A percentile compares a stretch with the other conserved stretches of the same genome.
phyloP scores from a whole-genome alignment of 2,888 invertebrate species.

The Cryptocheilus praepositus region DNA sequence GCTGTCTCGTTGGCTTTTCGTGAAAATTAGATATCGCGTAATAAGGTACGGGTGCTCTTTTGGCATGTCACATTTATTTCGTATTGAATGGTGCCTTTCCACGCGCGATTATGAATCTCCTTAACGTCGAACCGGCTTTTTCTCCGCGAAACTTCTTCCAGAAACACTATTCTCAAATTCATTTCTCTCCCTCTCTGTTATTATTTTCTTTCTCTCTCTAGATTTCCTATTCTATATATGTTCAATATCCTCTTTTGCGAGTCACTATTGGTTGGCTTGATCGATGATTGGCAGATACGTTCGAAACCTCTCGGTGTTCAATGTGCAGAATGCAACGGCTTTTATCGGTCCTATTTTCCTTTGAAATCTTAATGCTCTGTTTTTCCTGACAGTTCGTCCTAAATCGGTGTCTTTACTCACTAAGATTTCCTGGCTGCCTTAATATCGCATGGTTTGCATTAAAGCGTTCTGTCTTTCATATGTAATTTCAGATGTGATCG shows the following conservation, averaged over 20 bases:
- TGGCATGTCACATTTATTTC: background rate
- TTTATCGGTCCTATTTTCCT: conserved; percentile 48
- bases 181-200: background rate
- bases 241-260: conserved; percentile 52
- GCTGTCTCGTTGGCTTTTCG: conserved; percentile 23
- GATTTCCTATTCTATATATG: conserved; percentile 30
- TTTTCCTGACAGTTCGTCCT: conserved; percentile 33
- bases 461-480: background rate
- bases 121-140: conserved; percentile 9
- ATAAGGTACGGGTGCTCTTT: background rate
- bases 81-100: conserved; percentile 17
- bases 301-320: conserved; percentile 55
- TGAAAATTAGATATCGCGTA: conserved; percentile 38
- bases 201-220: conserved; percentile 10
- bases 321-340: conserved; percentile 62
- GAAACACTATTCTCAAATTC: background rate
- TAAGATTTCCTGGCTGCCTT: conserved; percentile 36
- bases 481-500: no score
- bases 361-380: conserved; percentile 22
- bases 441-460: conserved; percentile 50
- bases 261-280: conserved; percentile 55
- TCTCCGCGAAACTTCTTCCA: conserved; percentile 8
- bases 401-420: conserved; percentile 31
- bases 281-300: conserved; percentile 56
- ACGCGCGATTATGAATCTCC: conserved; percentile 3